Conservation (phyloP, 2,888 invertebrate genomes). For the Escarpia spicata region DNA sequence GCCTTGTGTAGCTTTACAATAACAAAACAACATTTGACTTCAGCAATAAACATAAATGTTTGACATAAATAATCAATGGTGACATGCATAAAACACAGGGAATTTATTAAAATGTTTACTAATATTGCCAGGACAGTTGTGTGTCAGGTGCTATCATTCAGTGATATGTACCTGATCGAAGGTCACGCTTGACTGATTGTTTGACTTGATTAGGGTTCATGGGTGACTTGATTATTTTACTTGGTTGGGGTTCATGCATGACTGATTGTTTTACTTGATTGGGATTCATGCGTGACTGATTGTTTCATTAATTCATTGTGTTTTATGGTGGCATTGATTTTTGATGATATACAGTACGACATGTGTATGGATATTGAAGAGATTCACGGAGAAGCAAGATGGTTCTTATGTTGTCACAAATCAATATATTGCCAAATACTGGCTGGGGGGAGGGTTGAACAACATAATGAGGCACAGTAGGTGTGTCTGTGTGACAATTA, state of each 20-base stretch:
- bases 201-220: background rate
- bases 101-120: background rate
- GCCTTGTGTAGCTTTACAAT: background rate
- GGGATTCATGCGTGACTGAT: background rate
- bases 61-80: background rate
- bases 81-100: background rate
- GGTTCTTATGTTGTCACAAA: background rate
- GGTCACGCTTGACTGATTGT: background rate
- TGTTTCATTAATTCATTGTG: conserved; percentile 8
- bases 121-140: background rate
- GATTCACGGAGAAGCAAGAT: background rate
- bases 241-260: background rate
- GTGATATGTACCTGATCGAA: background rate
- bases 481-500: background rate
- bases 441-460: background rate
- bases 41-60: background rate
- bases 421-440: background rate
- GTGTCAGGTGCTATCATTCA: background rate
- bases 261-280: background rate
- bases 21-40: background rate
- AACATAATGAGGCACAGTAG: background rate
- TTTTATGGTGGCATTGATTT: background rate
- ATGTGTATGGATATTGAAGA: background rate
- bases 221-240: background rate
- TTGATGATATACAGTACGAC: background rate